phyloP scores from a whole-genome alignment of 1,140 invertebrate genomes.

The Propsilocerus akamusi region DNA sequence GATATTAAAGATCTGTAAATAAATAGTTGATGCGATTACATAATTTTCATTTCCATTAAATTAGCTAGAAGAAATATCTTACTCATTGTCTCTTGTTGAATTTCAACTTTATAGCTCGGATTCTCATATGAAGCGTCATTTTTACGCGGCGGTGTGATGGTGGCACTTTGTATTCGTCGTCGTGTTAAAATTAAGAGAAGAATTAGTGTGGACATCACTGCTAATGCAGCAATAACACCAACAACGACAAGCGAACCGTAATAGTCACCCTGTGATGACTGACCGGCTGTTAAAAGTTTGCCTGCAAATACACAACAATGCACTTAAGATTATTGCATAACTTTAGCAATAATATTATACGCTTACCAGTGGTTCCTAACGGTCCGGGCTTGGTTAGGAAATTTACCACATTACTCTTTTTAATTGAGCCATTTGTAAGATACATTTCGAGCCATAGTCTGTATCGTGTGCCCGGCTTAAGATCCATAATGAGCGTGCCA shows the following conservation, averaged over 20 bases:
- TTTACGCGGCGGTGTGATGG: slow-evolving; percentile 37
- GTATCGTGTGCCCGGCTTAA: slow-evolving; percentile 68
- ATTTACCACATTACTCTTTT: slow-evolving; percentile 73
- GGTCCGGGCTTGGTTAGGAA: slow-evolving; percentile 64
- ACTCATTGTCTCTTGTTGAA: slow-evolving; percentile 82
- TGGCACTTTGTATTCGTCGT: slow-evolving; percentile 45
- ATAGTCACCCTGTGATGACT: slow-evolving; percentile 41
- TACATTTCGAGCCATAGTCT: slow-evolving; percentile 73
- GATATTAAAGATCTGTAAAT: too few species aligned
- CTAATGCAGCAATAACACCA: slow-evolving; percentile 66
- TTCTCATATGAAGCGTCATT: slow-evolving; percentile 65
- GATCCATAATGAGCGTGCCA: slow-evolving; percentile 41
- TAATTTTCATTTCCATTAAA: too few species aligned
- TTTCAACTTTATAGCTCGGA: slow-evolving; percentile 83
- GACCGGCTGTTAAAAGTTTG: slow-evolving; percentile 35
- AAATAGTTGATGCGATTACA: too few species aligned
- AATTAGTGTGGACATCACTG: slow-evolving; percentile 59
- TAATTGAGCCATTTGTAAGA: slow-evolving; percentile 71
- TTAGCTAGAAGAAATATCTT: too few species aligned
- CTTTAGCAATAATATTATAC: too few species aligned
- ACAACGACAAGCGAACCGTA: slow-evolving; percentile 73
- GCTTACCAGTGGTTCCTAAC: slow-evolving; percentile 22
- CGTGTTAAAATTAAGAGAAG: slow-evolving; percentile 60
- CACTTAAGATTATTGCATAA: neutral
- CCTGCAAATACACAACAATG: slow-evolving; percentile 22